Percentiles rank a stretch among this genome's conserved stretches.
phyloP scores from a whole-genome alignment of 2,797 vertebrate genomes.

The Kryptolebias ocellatus region DNA sequence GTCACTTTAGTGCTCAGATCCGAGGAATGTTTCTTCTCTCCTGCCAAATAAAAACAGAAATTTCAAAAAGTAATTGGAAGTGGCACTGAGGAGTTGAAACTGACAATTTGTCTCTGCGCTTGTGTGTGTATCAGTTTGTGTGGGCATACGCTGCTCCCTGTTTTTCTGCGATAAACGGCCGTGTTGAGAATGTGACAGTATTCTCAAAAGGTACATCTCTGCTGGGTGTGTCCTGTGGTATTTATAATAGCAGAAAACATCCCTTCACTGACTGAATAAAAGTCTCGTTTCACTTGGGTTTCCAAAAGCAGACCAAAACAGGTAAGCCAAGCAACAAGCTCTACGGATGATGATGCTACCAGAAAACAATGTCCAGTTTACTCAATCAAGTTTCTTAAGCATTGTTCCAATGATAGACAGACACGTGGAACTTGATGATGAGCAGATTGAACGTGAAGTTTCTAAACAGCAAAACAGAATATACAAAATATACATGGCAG shows the following conservation, averaged over 20 bases:
- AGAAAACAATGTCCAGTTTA: background rate
- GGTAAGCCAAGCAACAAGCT: slow-evolving; percentile 13
- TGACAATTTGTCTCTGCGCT: slow-evolving; percentile 10
- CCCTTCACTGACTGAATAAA: slow-evolving; percentile 44
- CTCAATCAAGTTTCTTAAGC: background rate
- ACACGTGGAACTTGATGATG: too few relatives aligned
- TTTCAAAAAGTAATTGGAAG: slow-evolving; percentile 13
- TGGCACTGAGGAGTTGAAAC: slow-evolving; percentile 15
- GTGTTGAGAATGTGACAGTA: slow-evolving; percentile 49
- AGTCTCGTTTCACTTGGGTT: slow-evolving; percentile 29
- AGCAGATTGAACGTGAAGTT: too few relatives aligned
- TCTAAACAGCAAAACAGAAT: too few relatives aligned
- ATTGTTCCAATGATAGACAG: too few relatives aligned
- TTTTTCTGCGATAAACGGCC: slow-evolving; percentile 53
- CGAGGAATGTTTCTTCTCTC: slow-evolving; percentile 17
- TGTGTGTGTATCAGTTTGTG: background rate
- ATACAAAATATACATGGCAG: too few relatives aligned
- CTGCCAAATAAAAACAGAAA: slow-evolving; percentile 36
- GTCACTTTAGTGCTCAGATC: slow-evolving; percentile 29
- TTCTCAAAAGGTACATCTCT: slow-evolving; percentile 34
- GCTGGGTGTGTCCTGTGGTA: slow-evolving; percentile 52
- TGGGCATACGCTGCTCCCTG: background rate
- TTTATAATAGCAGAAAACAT: slow-evolving; percentile 54
- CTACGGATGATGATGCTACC: background rate
- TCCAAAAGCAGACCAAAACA: slow-evolving; percentile 50